phyloP scores from a whole-genome alignment of 2,113 vertebrate genomes.

The Arenaria interpres region DNA sequence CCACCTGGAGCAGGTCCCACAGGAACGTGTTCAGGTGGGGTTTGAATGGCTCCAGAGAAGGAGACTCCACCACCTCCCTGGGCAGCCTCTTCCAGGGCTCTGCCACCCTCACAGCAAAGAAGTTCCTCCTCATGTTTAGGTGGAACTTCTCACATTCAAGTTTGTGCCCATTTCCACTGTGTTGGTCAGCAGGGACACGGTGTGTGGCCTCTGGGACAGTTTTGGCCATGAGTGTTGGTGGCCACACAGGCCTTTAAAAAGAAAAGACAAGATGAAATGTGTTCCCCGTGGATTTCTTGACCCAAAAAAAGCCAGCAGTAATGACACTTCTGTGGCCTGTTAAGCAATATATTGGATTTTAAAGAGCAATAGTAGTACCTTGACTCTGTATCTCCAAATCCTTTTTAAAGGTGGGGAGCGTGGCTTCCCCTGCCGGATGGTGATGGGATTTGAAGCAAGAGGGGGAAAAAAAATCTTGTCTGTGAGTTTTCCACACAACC shows the following conservation, averaged over 20 bases:
- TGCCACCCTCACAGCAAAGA: no score
- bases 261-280: neutral
- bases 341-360: neutral
- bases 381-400: neutral
- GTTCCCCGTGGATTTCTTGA: neutral
- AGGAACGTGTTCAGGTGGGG: no score
- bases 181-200: neutral
- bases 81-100: no score
- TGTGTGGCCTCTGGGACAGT: neutral
- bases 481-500: neutral
- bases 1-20: no score
- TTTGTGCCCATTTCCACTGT: neutral
- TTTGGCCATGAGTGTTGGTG: neutral
- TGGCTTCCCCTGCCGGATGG: neutral
- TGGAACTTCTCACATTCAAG: no score
- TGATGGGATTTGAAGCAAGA: neutral
- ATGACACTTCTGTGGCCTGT: rapidly evolving
- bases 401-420: neutral
- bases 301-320: neutral
- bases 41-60: no score
- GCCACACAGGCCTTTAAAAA: neutral
- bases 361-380: neutral
- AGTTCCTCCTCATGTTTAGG: no score
- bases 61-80: no score
- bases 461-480: neutral